Evolutionary conservation across 2,113 vertebrate species (phyloP), one percentile per base, ranked within the genome.

Genomic region (Hemibagrus wyckioides): DNA sequence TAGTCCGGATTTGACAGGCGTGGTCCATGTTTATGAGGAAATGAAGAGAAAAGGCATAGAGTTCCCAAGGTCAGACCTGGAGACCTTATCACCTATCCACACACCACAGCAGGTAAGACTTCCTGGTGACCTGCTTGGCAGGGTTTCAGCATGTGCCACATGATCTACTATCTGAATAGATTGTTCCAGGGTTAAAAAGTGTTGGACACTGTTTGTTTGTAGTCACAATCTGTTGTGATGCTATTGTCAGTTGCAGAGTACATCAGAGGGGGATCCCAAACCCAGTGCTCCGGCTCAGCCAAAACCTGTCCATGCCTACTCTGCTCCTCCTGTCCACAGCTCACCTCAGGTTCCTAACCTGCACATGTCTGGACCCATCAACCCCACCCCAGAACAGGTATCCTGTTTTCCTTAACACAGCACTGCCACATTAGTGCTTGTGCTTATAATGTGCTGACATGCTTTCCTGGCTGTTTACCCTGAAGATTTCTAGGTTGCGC

Each of bases 41-140:
- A 96, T 99, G 84, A 99, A 99, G 93, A 97, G 98, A 93, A 99
- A 99, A 94, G 98, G 98, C 88, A 94, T 99, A 0, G 98, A 99
- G 92, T 99, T 99, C 90, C 98, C 98, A 57, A 95, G 95, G 94
- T 97, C 98, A 9, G 97, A 99, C 17, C 92, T 98, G 73, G 98
- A 99, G 61, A 97, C 97, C 15, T 93, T 99, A 88, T 99, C 98
- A 82, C 98, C 98, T 17, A 99, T 99, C 92, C 98, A 99, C 93
- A 99, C 97, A 44, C 98, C 98, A 50, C 97, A 97, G 93, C 94
- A 96, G 95, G 98, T 99, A 95, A 93, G 96, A 41, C 36, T 39
- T 63, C 19, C n/a, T 39, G 33, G 10, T 82, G 30, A n/a, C 48
- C 14, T n/a, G 33, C 50, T 50, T 56, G 82, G 41, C 41, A 3